Base-by-base conservation (phyloP, 1,140 invertebrate genomes). In the Homarus americanus region DNA sequence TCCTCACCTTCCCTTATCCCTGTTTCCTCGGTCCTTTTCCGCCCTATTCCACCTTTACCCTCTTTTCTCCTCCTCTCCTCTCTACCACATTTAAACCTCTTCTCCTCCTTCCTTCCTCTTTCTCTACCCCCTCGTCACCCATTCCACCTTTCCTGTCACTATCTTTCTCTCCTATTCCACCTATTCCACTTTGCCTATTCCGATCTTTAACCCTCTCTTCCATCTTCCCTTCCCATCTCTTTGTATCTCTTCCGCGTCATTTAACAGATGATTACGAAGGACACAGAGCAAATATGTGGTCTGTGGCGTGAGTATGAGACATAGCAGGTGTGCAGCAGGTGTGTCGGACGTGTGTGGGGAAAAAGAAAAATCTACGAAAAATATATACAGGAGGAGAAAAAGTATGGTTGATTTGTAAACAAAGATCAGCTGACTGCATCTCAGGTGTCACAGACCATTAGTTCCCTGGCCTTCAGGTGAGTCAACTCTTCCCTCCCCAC, bases 361-460 rank as follows among this genome's bases (percentile, higher is more conserved):
- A 49, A 7, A 49, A 7, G 9, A 49, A 15, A 15, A 10, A 15
- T 15, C 44, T 15, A 15, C 1, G 44, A 49, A 15, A 10, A 49
- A 10, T 10, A 49, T 15, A 49, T 49, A 49, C 44, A 49, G 9
- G 9, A 49, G 44, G 44, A 10, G 15, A 32, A 69, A 9, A 32
- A 28, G 32, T 20, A 32, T 24, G 10, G 0, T 15, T 5, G 44
- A 32, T 69, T 32, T 32, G n/a, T 24, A 32, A 69, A 32, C 7
- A 24, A 32, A 32, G 63, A 4, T 32, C 63, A 69, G 34, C 78
- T 2, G 41, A 15, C 53, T 82, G 34, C 79, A 63, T 20, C n/a
- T n/a, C n/a, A n/a, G 78, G 79, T 82, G 79, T 63, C 79, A 82
- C 44, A 58, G 49, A 36, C 41, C 79, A 82, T 82, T 82, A 82